These are phyloP conservation scores for Meriones psammophilus DNA, from an alignment of 2,797 vertebrate genomes.

Conservation along the genomic window DNA sequence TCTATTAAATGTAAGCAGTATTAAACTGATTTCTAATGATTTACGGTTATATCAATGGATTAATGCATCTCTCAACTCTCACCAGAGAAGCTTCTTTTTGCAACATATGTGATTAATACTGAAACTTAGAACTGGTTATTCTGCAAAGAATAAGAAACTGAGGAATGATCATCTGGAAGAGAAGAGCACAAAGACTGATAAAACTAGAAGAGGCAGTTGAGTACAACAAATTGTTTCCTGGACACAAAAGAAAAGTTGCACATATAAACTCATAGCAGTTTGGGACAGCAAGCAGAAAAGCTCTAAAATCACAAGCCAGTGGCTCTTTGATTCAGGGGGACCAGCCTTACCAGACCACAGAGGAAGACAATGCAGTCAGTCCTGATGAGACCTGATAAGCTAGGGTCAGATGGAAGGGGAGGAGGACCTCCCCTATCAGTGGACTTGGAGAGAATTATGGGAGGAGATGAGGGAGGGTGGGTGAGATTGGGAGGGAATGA, in stretches of 20 bases:
- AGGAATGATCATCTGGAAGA: background rate
- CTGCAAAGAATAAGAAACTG: background rate
- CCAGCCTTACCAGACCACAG: too few species aligned
- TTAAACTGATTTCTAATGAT: background rate
- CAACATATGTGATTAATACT: background rate
- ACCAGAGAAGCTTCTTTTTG: background rate
- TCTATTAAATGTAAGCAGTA: background rate
- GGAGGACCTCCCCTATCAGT: too few species aligned
- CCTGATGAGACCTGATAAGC: too few species aligned
- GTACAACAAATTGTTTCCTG: background rate
- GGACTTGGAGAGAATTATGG: too few species aligned
- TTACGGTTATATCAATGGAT: background rate
- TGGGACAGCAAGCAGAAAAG: background rate
- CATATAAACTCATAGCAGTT: background rate
- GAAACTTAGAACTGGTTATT: too few species aligned
- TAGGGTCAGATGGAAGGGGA: too few species aligned
- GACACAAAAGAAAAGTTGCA: background rate
- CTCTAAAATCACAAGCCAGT: background rate
- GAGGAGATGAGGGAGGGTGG: too few species aligned
- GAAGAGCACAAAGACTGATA: background rate
- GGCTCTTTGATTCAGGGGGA: too few species aligned
- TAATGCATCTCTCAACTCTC: background rate
- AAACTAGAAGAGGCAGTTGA: background rate
- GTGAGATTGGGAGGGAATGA: too few species aligned
- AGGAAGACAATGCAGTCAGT: too few species aligned